Evolutionary conservation across 2,113 vertebrate genomes (phyloP).

Genomic region (Holacanthus passer): DNA sequence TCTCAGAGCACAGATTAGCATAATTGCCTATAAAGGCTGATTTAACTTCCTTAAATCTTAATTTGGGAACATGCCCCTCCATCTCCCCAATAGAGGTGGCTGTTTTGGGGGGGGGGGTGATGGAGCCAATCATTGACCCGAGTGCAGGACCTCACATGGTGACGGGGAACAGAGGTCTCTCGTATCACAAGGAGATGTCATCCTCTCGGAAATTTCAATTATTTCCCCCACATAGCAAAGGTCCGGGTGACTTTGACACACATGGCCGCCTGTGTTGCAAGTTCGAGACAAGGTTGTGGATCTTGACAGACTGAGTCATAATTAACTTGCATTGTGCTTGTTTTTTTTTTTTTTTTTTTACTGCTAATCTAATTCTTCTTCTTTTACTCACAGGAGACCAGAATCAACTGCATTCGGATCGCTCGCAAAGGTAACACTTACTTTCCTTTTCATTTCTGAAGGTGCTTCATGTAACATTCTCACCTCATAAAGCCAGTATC

Average conservation of each 20-base stretch:
- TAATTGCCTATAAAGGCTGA: conserved; percentile 76
- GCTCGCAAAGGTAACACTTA: conserved; percentile 92
- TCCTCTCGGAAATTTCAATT: conserved; percentile 51
- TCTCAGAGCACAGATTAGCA: conserved; percentile 73
- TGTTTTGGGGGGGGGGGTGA: neutral
- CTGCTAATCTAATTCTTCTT: conserved; percentile 21
- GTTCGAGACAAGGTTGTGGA: conserved; percentile 13
- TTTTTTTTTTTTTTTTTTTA: neutral
- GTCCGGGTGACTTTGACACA: conserved; percentile 49
- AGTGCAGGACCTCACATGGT: conserved; percentile 25
- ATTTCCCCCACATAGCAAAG: conserved; percentile 32
- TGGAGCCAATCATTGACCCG: conserved; percentile 4
- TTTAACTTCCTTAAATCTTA: conserved; percentile 72
- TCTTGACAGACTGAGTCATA: conserved; percentile 12
- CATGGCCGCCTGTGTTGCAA: neutral
- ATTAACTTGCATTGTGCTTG: neutral
- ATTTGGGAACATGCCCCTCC: conserved; percentile 69
- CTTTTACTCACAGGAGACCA: conserved; percentile 86
- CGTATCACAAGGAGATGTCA: conserved; percentile 47
- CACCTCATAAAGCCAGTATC: conserved; percentile 4
- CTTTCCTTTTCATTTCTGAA: conserved; percentile 23
- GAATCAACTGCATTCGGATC: conserved; percentile 93
- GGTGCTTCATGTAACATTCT: neutral
- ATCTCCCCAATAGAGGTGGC: conserved; percentile 25
- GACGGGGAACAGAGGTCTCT: conserved; percentile 27